Percentiles rank a stretch among this genome's conserved stretches.
phyloP scores from a whole-genome alignment of 1,140 invertebrate genomes.

The Trigoniulus corallinus region DNA sequence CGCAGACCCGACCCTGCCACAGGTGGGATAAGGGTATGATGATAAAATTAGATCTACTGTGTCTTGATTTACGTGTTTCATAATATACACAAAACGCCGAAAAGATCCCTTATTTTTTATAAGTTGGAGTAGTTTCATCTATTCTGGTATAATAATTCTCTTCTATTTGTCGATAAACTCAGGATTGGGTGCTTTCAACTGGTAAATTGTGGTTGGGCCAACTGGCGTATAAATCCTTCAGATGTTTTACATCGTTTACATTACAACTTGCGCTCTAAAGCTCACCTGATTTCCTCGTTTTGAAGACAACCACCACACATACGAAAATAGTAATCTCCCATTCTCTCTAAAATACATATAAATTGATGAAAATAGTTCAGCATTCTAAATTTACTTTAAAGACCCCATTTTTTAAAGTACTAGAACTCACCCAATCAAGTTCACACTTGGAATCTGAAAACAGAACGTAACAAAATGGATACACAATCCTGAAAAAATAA shows the following conservation, averaged over 20 bases:
- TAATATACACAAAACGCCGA: too few species aligned
- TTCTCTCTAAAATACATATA: slow-evolving; percentile 48
- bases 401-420: slow-evolving; percentile 8
- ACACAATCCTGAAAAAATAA: slow-evolving; percentile 50
- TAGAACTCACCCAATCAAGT: slow-evolving; percentile 47
- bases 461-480: slow-evolving; percentile 47
- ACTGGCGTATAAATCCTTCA: too few species aligned
- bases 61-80: too few species aligned
- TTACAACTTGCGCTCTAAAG: slow-evolving; percentile 29
- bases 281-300: slow-evolving; percentile 77
- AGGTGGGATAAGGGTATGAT: too few species aligned
- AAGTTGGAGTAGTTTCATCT: slow-evolving; percentile 2
- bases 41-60: too few species aligned
- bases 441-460: slow-evolving; percentile 52
- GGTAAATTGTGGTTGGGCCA: too few species aligned
- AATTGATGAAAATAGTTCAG: slow-evolving; percentile 8
- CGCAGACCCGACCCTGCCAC: too few species aligned
- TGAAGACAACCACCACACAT: slow-evolving; percentile 77
- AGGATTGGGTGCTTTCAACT: too few species aligned
- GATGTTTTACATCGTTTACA: too few species aligned
- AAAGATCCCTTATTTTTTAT: too few species aligned
- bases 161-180: background rate
- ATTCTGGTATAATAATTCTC: slow-evolving; percentile 2
- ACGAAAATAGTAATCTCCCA: slow-evolving; percentile 91
- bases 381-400: slow-evolving; percentile 8